Evolutionary conservation across 2,113 vertebrate genomes (phyloP).

Genomic region (Picathartes gymnocephalus): DNA sequence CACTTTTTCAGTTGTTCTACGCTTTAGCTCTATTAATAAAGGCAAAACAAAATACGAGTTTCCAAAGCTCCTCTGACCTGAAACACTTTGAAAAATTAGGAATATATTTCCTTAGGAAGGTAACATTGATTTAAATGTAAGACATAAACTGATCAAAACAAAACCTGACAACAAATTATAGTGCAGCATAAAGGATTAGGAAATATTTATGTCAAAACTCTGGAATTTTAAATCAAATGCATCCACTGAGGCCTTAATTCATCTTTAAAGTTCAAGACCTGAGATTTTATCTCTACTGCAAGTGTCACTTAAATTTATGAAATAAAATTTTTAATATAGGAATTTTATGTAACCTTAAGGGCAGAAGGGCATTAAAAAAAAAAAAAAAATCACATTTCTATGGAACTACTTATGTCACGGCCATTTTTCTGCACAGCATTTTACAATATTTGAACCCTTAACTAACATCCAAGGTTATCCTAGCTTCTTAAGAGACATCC

Average conservation of each 20-base stretch:
- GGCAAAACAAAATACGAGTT: not conserved
- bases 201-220: not conserved
- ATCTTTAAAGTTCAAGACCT: not conserved
- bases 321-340: not conserved
- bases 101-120: not conserved
- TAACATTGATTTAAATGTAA: not conserved
- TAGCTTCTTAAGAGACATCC: not conserved
- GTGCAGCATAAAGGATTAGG: not conserved
- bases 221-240: not conserved
- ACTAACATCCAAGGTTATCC: not conserved
- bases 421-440: not conserved
- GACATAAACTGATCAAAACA: constrained; percentile 10
- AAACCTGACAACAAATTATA: not conserved
- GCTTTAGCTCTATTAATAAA: not conserved
- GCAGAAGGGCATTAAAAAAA: not conserved
- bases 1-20: not conserved
- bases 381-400: not conserved
- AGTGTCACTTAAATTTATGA: not conserved
- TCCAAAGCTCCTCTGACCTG: not conserved
- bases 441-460: not conserved
- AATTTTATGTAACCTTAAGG: not conserved
- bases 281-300: not conserved
- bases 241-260: not conserved
- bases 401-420: not conserved
- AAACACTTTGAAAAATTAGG: constrained; percentile 2